phyloP scores from a whole-genome alignment of 2,113 vertebrate species.

The Oncorhynchus tshawytscha region DNA sequence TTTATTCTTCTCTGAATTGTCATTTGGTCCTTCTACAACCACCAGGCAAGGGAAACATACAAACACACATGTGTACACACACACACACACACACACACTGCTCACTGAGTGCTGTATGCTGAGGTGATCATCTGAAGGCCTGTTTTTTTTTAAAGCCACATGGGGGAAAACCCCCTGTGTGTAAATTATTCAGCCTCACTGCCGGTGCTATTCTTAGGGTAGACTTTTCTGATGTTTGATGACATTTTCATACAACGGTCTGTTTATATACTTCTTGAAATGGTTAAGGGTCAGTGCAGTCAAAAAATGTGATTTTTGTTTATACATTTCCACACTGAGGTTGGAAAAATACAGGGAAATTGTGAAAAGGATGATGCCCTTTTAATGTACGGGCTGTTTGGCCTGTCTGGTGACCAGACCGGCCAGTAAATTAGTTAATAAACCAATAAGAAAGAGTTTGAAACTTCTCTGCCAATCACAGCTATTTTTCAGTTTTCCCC shows the following conservation, averaged over 20 bases:
- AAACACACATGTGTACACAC: constrained; percentile 5
- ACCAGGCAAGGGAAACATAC: neutral
- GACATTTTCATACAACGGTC: constrained; percentile 12
- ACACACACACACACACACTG: constrained; percentile 6
- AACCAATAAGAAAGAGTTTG: too few relatives aligned
- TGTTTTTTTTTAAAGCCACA: constrained; percentile 19
- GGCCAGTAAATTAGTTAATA: too few relatives aligned
- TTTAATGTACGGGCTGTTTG: too few relatives aligned
- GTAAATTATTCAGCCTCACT: constrained; percentile 64
- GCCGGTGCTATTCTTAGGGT: constrained; percentile 56
- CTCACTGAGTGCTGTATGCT: constrained; percentile 4
- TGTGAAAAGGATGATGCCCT: too few relatives aligned
- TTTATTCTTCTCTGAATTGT: constrained; percentile 26
- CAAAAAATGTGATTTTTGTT: too few relatives aligned
- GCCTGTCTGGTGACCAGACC: too few relatives aligned
- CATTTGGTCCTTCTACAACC: neutral
- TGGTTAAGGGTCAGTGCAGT: neutral
- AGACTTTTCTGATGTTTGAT: constrained; percentile 45
- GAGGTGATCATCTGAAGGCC: constrained; percentile 20
- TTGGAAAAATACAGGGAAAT: too few relatives aligned
- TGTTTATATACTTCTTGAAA: neutral
- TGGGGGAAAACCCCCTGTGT: constrained; percentile 44
- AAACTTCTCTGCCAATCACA: too few relatives aligned
- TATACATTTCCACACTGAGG: too few relatives aligned
- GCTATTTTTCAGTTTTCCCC: too few relatives aligned